Percentiles rank a stretch among this genome's conserved stretches.
These are phyloP conservation scores for Drosophila nr. fundita DNA, from an alignment of 2,888 invertebrate genomes.

Conservation along the genomic window DNA sequence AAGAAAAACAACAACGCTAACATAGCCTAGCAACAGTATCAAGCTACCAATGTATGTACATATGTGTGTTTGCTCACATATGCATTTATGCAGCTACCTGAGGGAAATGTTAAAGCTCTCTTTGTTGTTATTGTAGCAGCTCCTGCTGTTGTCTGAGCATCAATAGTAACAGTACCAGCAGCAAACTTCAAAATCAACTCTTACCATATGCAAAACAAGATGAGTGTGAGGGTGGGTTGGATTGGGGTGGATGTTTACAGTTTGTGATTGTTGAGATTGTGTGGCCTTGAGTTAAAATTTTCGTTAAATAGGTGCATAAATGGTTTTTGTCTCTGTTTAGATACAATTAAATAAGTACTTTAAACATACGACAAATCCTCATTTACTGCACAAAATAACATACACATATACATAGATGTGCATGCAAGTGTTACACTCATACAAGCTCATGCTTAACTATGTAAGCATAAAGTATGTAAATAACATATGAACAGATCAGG, in stretches of 20 bases:
- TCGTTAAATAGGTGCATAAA: slow-evolving; percentile 5
- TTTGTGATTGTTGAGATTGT: slow-evolving; percentile 18
- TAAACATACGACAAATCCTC: slow-evolving; percentile 26
- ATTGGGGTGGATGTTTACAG: background rate
- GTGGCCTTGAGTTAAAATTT: slow-evolving; percentile 40
- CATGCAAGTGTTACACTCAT: background rate
- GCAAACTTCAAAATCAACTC: slow-evolving; percentile 22
- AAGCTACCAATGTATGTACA: slow-evolving; percentile 17
- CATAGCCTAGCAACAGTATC: slow-evolving; percentile 67
- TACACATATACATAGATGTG: background rate
- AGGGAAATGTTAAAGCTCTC: slow-evolving; percentile 29
- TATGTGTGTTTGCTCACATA: slow-evolving; percentile 8
- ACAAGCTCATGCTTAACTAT: background rate
- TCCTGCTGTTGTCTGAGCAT: slow-evolving; percentile 6
- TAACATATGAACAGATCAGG: slow-evolving; percentile 3
- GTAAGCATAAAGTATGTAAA: background rate
- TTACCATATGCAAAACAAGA: slow-evolving; percentile 2
- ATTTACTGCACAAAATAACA: background rate
- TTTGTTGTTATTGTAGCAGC: slow-evolving; percentile 29
- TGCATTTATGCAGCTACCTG: slow-evolving; percentile 23
- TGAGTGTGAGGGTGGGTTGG: background rate
- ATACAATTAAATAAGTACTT: slow-evolving; percentile 39
- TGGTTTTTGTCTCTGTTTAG: slow-evolving; percentile 5
- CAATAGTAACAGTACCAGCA: slow-evolving; percentile 15
- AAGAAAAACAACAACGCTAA: slow-evolving; percentile 43